These are phyloP conservation scores for Calameuta pallipes DNA, from an alignment of 2,888 invertebrate genomes.

Conservation along the genomic window DNA sequence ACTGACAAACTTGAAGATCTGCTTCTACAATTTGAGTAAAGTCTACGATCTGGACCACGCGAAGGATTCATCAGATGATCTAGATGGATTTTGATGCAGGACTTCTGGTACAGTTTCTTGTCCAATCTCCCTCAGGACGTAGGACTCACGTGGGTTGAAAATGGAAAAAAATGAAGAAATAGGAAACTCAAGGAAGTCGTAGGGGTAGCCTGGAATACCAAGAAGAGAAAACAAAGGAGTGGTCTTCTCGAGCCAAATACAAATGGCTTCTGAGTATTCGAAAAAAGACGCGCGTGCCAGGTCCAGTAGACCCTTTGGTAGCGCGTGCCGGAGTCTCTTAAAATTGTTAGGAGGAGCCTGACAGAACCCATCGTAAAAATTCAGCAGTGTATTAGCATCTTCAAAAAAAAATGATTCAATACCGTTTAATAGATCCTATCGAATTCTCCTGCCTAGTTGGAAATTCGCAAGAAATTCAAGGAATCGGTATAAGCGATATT, in stretches of 20 bases:
- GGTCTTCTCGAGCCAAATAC: conserved; percentile 1
- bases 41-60: background rate
- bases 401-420: background rate
- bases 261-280: conserved; percentile 44
- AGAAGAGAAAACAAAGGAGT: conserved; percentile 8
- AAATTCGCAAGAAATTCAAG: background rate
- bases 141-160: background rate
- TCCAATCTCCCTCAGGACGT: background rate
- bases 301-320: background rate
- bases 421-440: background rate
- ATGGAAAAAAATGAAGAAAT: background rate
- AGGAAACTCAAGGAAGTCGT: background rate
- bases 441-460: background rate
- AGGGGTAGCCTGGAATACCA: background rate
- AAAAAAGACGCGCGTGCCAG: conserved; percentile 44
- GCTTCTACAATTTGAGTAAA: background rate
- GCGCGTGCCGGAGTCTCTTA: conserved; percentile 24
- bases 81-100: background rate
- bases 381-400: background rate
- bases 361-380: background rate
- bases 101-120: background rate
- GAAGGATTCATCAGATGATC: background rate
- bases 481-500: background rate
- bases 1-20: background rate
- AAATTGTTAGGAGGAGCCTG: background rate